These are phyloP conservation scores for Ophraella communa DNA, from an alignment of 2,888 invertebrate genomes.

Conservation along the genomic window DNA sequence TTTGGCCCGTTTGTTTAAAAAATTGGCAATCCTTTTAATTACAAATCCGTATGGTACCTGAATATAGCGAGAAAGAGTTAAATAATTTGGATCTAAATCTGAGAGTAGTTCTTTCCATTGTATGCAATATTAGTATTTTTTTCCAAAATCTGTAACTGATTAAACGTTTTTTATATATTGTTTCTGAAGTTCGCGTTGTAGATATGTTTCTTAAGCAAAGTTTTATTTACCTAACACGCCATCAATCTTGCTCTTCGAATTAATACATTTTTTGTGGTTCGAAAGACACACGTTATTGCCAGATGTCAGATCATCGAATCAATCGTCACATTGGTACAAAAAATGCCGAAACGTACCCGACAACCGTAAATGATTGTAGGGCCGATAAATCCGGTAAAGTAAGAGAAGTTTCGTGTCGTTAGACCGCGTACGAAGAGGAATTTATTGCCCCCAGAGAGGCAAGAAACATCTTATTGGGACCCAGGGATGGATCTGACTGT, in stretches of 20 bases:
- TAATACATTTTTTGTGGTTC: neutral
- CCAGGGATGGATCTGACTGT: neutral
- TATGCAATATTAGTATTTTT: too few relatives aligned
- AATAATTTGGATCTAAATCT: too few relatives aligned
- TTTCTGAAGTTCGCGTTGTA: too few relatives aligned
- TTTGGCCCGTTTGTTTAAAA: too few relatives aligned
- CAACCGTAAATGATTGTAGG: slow-evolving; percentile 2
- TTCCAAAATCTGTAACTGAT: too few relatives aligned
- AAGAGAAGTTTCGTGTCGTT: slow-evolving; percentile 1
- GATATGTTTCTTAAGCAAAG: neutral
- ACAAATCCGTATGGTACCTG: too few relatives aligned
- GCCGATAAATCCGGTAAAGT: slow-evolving; percentile 5
- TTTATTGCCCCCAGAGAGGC: slow-evolving; percentile 3
- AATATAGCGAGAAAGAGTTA: too few relatives aligned
- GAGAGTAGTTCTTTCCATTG: too few relatives aligned
- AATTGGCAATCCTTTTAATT: too few relatives aligned
- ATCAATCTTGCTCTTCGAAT: neutral
- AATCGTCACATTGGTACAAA: neutral
- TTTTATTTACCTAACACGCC: neutral
- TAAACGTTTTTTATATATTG: too few relatives aligned
- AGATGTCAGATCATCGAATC: slow-evolving; percentile 1
- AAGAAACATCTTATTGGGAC: neutral
- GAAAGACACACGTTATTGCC: neutral
- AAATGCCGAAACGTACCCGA: neutral
- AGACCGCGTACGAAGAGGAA: neutral